Percentiles rank a stretch among this genome's conserved stretches.
phyloP scores from a whole-genome alignment of 2,797 vertebrate genomes.

The Dipus sagitta region DNA sequence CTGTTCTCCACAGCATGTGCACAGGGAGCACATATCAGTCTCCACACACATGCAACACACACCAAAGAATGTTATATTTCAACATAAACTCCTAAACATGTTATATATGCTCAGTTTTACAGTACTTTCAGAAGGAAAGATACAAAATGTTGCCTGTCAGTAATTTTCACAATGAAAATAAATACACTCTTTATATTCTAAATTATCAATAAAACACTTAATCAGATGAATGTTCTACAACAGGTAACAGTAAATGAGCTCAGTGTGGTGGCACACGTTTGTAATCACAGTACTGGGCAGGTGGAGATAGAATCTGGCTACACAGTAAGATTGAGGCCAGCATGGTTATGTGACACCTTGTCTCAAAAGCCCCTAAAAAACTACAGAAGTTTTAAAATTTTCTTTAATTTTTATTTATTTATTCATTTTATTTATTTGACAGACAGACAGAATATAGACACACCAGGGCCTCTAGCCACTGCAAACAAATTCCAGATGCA shows the following conservation, averaged over 20 bases:
- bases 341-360: background rate
- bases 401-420: too few species aligned
- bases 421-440: too few species aligned
- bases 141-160: constrained; percentile 15
- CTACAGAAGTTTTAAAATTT: too few species aligned
- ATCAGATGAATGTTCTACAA: background rate
- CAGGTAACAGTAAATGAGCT: background rate
- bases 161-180: constrained; percentile 53
- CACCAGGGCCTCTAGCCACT: too few species aligned
- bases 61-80: constrained; percentile 42
- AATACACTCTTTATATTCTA: constrained; percentile 7
- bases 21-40: too few species aligned
- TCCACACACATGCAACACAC: background rate
- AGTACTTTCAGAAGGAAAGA: constrained; percentile 17
- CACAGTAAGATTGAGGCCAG: background rate
- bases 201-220: constrained; percentile 58
- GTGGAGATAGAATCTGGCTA: background rate
- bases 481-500: too few species aligned
- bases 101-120: constrained; percentile 23
- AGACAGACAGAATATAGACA: too few species aligned
- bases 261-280: too few species aligned
- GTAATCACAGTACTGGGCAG: too few species aligned
- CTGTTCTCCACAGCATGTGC: too few species aligned
- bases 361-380: background rate
- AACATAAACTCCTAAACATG: constrained; percentile 42